Evolutionary conservation across 2,888 invertebrate species (phyloP).

Genomic region (Cotesia congregata): DNA sequence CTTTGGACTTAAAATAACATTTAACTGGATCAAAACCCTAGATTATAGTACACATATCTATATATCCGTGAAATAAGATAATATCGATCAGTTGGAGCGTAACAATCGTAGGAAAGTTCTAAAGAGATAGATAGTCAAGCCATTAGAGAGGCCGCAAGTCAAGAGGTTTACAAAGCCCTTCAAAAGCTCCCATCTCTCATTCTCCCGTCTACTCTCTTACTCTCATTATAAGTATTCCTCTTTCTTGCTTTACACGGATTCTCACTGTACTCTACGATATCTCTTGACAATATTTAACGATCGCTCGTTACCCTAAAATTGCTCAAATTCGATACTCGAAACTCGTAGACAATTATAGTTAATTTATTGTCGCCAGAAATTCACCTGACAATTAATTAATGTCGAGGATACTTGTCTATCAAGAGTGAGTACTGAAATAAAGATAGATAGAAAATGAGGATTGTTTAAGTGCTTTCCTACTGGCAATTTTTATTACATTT

Average conservation of each 20-base stretch:
- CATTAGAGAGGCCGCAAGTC: conserved; percentile 10
- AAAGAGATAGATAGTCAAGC: conserved; percentile 15
- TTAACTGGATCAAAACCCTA: background rate
- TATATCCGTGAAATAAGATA: background rate
- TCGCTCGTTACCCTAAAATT: conserved; percentile 9
- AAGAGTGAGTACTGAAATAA: background rate
- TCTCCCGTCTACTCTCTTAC: background rate
- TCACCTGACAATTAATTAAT: background rate
- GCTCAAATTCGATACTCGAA: background rate
- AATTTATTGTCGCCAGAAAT: background rate
- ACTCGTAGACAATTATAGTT: conserved; percentile 6
- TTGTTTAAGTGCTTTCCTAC: background rate
- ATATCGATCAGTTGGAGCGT: conserved; percentile 2
- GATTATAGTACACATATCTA: background rate
- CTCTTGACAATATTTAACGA: conserved; percentile 1
- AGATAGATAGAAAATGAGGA: background rate
- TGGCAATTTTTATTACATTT: background rate
- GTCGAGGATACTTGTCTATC: background rate
- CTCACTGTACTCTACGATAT: background rate
- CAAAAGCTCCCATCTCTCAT: conserved; percentile 3
- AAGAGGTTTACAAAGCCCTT: conserved; percentile 14
- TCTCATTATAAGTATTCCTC: background rate
- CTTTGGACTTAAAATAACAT: background rate
- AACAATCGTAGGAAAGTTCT: conserved; percentile 7
- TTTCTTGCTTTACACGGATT: background rate